Conservation (phyloP, 2,113 vertebrate genomes). For the Blennius ocellaris region DNA sequence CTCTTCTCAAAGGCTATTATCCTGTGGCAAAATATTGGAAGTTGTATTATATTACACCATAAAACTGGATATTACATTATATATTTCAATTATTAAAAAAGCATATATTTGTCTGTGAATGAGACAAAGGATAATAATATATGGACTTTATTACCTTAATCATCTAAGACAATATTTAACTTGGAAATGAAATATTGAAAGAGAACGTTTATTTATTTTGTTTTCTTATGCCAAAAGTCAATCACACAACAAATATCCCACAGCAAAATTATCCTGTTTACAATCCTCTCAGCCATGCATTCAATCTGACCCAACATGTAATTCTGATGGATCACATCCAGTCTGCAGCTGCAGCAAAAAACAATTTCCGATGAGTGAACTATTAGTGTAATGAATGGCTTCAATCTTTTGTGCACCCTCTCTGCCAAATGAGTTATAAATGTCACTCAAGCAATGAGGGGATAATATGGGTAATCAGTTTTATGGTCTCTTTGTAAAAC, state of each 20-base stretch:
- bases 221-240: background rate
- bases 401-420: background rate
- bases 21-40: background rate
- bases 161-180: background rate
- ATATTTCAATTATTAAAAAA: no score
- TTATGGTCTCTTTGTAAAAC: conserved; percentile 32
- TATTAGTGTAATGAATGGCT: conserved; percentile 56
- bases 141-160: background rate
- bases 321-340: conserved; percentile 25
- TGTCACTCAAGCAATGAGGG: conserved; percentile 22
- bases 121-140: background rate
- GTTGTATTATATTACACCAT: no score
- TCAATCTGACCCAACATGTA: conserved; percentile 12
- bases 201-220: background rate
- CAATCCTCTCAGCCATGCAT: conserved; percentile 19
- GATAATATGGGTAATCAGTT: conserved; percentile 30
- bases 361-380: conserved; percentile 56
- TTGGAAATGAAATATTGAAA: background rate
- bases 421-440: conserved; percentile 34
- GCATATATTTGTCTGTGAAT: background rate
- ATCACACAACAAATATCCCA: conserved; percentile 13
- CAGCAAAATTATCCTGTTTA: conserved; percentile 24
- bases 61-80: no score
- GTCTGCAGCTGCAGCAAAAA: conserved; percentile 5
- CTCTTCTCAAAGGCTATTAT: background rate